Percentiles rank a stretch among this genome's conserved stretches.
Conservation (phyloP, 2,113 vertebrate genomes). For the Actinemys pallida region DNA sequence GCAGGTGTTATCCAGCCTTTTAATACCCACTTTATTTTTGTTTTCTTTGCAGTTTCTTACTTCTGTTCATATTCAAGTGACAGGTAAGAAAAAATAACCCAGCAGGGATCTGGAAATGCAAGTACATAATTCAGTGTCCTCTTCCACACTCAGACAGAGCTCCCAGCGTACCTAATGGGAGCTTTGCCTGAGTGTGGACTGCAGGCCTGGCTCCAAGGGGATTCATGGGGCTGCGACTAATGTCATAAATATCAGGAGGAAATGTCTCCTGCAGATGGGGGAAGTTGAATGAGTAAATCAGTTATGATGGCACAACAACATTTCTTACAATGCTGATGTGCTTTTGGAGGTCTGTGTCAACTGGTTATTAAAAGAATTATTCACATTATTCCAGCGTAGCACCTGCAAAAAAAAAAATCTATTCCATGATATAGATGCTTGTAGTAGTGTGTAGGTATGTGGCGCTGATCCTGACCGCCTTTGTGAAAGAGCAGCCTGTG, state of each 20-base stretch:
- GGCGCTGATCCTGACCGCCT: not conserved
- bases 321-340: not conserved
- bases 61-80: rapidly evolving
- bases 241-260: slow-evolving; percentile 7
- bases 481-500: not conserved
- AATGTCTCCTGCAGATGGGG: not conserved
- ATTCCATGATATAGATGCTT: not conserved
- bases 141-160: not conserved
- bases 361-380: not conserved
- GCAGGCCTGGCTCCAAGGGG: rapidly evolving
- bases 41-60: slow-evolving; percentile 3
- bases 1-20: not conserved
- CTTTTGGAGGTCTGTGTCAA: not conserved
- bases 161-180: not conserved
- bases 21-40: slow-evolving; percentile 10
- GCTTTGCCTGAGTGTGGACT: not conserved
- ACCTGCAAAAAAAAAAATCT: not conserved
- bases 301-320: not conserved
- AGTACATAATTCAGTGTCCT: not conserved
- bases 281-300: not conserved
- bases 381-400: not conserved
- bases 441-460: not conserved
- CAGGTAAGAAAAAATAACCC: slow-evolving; percentile 35
- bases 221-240: rapidly evolving
- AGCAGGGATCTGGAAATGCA: not conserved